phyloP scores from a whole-genome alignment of 2,888 invertebrate genomes.

The Cryptocephalus moraei region DNA sequence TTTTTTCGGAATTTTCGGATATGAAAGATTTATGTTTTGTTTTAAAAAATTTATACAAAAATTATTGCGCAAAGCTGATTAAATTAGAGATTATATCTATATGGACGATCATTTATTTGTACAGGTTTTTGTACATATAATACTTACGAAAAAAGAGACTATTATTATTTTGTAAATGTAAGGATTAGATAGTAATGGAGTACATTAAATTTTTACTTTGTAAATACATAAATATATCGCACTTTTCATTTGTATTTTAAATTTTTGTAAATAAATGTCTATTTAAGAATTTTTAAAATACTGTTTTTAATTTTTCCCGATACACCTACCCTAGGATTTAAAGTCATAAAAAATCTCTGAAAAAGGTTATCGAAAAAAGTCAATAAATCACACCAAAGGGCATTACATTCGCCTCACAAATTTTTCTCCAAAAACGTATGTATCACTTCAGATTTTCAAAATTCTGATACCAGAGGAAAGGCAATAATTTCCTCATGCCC shows the following conservation, averaged over 20 bases:
- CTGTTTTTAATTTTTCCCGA: too few relatives aligned
- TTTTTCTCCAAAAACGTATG: too few relatives aligned
- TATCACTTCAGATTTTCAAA: too few relatives aligned
- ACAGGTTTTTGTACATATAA: slow-evolving; percentile 27
- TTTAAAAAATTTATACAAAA: slow-evolving; percentile 1
- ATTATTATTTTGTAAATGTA: slow-evolving; percentile 32
- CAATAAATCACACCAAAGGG: too few relatives aligned
- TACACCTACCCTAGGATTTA: too few relatives aligned
- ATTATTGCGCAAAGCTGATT: slow-evolving; percentile 8
- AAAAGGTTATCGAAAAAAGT: too few relatives aligned
- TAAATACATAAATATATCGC: slow-evolving; percentile 28
- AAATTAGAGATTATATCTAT: slow-evolving; percentile 10
- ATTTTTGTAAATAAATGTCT: slow-evolving; percentile 38
- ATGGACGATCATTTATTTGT: slow-evolving; percentile 18
- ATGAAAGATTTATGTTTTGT: too few relatives aligned
- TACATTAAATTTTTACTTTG: slow-evolving; percentile 29
- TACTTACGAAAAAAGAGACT: slow-evolving; percentile 21
- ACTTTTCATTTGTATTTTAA: slow-evolving; percentile 34
- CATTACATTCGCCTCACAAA: too few relatives aligned
- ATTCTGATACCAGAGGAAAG: too few relatives aligned
- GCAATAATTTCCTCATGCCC: too few relatives aligned
- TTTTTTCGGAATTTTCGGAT: too few relatives aligned
- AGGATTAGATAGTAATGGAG: slow-evolving; percentile 20
- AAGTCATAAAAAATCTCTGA: too few relatives aligned
- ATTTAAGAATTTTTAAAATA: slow-evolving; percentile 21